Conservation (phyloP, 2,797 vertebrate species). For the Phoxinus dragarum region DNA sequence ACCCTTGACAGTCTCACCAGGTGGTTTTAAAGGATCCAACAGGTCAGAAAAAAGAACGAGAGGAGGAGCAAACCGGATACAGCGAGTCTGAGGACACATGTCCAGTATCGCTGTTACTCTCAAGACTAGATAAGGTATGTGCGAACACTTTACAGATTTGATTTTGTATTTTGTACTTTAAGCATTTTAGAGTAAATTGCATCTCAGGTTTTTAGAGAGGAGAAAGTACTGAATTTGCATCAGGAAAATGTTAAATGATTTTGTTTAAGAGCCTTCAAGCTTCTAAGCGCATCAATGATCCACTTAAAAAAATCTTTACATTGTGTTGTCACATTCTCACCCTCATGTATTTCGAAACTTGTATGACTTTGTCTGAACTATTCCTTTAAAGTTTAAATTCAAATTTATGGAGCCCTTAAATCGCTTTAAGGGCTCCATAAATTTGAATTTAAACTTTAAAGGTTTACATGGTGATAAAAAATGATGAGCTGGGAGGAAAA, state of each 20-base stretch:
- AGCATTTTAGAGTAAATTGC: background rate
- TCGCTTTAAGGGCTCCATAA: too few species aligned
- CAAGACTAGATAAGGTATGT: conserved; percentile 29
- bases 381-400: background rate
- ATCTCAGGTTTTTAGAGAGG: background rate
- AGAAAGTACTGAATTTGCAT: conserved; percentile 1
- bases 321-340: too few species aligned
- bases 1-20: background rate
- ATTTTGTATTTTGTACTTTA: background rate
- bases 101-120: background rate
- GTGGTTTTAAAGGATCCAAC: background rate
- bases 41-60: background rate
- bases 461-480: too few species aligned
- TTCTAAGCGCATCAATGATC: background rate
- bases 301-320: background rate
- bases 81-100: background rate
- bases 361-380: background rate
- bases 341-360: too few species aligned
- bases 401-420: background rate
- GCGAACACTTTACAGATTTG: background rate
- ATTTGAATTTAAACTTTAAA: too few species aligned
- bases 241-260: background rate
- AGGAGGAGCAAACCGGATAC: background rate
- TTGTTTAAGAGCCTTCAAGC: background rate
- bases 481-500: too few species aligned